Percentiles rank a stretch among this genome's conserved stretches.
These are phyloP conservation scores for Magallana gigas DNA, from an alignment of 1,140 invertebrate genomes.

Conservation along the genomic window DNA sequence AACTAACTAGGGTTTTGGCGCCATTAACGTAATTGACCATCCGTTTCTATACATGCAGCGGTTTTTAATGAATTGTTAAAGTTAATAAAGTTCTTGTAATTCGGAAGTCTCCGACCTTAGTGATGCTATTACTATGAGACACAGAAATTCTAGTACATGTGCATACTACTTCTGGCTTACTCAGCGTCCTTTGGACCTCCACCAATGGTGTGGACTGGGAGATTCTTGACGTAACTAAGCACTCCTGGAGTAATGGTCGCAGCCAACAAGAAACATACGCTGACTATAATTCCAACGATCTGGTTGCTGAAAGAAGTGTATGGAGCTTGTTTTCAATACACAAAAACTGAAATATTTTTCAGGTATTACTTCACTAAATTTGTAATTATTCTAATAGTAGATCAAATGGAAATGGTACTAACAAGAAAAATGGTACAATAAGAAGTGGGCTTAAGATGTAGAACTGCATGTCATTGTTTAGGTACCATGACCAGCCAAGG, in stretches of 20 bases:
- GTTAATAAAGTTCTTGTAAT: too few species aligned
- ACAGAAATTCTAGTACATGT: too few species aligned
- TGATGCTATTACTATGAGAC: too few species aligned
- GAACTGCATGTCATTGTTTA: conserved; percentile 90
- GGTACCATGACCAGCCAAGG: conserved; percentile 86
- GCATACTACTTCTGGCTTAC: neutral
- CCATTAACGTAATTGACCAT: too few species aligned
- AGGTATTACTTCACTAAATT: neutral
- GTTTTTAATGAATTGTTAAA: too few species aligned
- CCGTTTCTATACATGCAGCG: too few species aligned
- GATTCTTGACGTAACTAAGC: neutral
- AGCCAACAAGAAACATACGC: neutral
- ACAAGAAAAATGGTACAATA: conserved; percentile 67
- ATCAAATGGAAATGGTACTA: conserved; percentile 45
- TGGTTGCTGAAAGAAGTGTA: neutral
- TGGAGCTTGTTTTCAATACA: neutral
- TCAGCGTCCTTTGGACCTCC: conserved; percentile 8
- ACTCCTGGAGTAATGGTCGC: conserved; percentile 25
- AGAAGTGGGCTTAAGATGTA: conserved; percentile 85
- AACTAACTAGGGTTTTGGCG: too few species aligned
- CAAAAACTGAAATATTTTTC: too few species aligned
- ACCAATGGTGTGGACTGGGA: neutral
- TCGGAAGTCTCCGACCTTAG: too few species aligned
- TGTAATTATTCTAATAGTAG: neutral
- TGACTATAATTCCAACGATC: neutral